phyloP scores from a whole-genome alignment of 2,888 invertebrate species.

The Eucera pruinosa region DNA sequence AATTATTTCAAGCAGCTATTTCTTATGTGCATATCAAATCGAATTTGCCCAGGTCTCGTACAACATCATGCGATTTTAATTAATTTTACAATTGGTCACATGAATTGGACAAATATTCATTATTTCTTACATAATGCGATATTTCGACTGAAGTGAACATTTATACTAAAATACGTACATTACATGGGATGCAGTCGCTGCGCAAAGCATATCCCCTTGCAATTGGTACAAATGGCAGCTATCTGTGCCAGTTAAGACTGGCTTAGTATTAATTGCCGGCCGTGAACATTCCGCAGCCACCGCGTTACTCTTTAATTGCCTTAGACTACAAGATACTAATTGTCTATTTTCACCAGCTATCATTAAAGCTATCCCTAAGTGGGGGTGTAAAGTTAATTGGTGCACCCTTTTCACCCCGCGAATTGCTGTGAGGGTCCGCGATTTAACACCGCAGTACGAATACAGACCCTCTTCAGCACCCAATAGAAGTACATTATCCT shows the following conservation, averaged over 20 bases:
- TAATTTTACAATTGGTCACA: no score
- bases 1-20: no score
- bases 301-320: constrained; percentile 86
- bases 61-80: no score
- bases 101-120: no score
- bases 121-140: no score
- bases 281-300: constrained; percentile 84
- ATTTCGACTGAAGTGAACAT: no score
- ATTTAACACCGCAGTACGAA: constrained; percentile 84
- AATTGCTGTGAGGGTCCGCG: constrained; percentile 77
- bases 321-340: constrained; percentile 87
- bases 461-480: constrained; percentile 88
- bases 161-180: constrained; percentile 72
- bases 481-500: constrained; percentile 85
- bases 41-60: no score
- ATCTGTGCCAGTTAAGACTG: constrained; percentile 81
- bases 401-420: constrained; percentile 87
- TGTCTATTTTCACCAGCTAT: constrained; percentile 87
- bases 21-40: no score
- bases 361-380: constrained; percentile 87
- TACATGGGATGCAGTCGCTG: constrained; percentile 81
- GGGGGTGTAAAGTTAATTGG: constrained; percentile 87
- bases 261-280: constrained; percentile 82
- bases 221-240: constrained; percentile 82
- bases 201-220: constrained; percentile 81